Evolutionary conservation across 2,888 invertebrate genomes (phyloP).

Genomic region (Drosophila infuscata): DNA sequence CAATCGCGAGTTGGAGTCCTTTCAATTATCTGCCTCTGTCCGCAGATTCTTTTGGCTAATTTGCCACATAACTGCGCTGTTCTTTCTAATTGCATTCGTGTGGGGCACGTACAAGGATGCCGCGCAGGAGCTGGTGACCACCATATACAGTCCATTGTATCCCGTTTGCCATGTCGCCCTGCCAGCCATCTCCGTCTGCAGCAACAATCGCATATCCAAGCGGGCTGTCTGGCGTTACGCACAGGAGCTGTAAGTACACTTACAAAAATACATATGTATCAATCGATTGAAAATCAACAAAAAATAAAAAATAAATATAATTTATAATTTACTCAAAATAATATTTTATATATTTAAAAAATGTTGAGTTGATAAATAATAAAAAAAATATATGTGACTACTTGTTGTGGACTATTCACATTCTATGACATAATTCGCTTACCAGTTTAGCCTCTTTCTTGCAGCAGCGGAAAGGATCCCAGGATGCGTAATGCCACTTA

Average conservation of each 20-base stretch:
- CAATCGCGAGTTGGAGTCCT: conserved; percentile 5
- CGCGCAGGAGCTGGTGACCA: conserved; percentile 66
- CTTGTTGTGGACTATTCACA: too few relatives aligned
- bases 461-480: conserved; percentile 67
- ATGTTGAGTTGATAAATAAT: not conserved
- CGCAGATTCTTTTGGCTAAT: conserved; percentile 81
- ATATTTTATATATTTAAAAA: not conserved
- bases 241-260: conserved; percentile 81
- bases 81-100: conserved; percentile 76
- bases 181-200: conserved; percentile 88
- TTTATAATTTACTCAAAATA: not conserved
- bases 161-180: conserved; percentile 87
- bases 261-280: not conserved
- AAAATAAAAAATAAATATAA: not conserved
- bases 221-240: conserved; percentile 81
- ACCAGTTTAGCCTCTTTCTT: not conserved
- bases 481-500: conserved; percentile 38
- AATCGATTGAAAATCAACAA: not conserved
- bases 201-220: conserved; percentile 86
- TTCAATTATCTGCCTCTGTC: conserved; percentile 64
- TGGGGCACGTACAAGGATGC: conserved; percentile 60
- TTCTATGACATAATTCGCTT: not conserved
- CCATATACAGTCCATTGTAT: conserved; percentile 82
- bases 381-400: not conserved
- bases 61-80: conserved; percentile 77